phyloP scores from a whole-genome alignment of 1,140 invertebrate genomes.

The Drosophila grimshawi region DNA sequence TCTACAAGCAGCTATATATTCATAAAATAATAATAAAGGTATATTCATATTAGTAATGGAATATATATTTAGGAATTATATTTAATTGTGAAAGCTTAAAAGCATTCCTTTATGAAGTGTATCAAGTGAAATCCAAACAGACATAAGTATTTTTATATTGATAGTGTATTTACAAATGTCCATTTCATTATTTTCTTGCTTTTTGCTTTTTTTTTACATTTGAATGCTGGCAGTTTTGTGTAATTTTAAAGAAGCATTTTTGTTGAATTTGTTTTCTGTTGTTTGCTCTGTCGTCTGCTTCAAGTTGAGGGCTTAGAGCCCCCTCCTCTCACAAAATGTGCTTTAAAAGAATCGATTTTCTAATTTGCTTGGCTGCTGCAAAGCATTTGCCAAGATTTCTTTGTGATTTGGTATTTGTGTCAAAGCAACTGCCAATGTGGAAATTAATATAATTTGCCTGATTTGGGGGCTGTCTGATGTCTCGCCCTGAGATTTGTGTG shows the following conservation, averaged over 20 bases:
- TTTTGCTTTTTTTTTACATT: slow-evolving; percentile 30
- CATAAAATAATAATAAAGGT: too few species aligned
- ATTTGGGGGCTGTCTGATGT: slow-evolving; percentile 76
- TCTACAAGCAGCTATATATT: too few species aligned
- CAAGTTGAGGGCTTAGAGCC: slow-evolving; percentile 4
- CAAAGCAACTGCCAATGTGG: slow-evolving; percentile 78
- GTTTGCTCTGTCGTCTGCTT: slow-evolving; percentile 21
- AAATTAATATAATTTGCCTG: slow-evolving; percentile 83
- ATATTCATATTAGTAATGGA: too few species aligned
- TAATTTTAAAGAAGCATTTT: slow-evolving; percentile 26
- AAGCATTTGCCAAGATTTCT: slow-evolving; percentile 49
- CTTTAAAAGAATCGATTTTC: slow-evolving; percentile 82
- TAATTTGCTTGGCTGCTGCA: slow-evolving; percentile 45
- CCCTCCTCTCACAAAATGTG: background rate
- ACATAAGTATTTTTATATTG: too few species aligned
- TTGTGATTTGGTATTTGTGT: slow-evolving; percentile 63
- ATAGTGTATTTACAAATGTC: slow-evolving; percentile 18
- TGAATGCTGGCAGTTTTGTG: slow-evolving; percentile 29
- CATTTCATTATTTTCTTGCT: slow-evolving; percentile 1
- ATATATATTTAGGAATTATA: too few species aligned
- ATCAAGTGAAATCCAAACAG: too few species aligned
- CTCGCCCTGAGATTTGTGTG: slow-evolving; percentile 73
- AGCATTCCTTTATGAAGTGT: too few species aligned
- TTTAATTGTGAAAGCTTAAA: too few species aligned
- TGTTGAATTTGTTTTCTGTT: slow-evolving; percentile 20